phyloP scores from a whole-genome alignment of 2,888 invertebrate species.

The Aleiodes testaceus region DNA sequence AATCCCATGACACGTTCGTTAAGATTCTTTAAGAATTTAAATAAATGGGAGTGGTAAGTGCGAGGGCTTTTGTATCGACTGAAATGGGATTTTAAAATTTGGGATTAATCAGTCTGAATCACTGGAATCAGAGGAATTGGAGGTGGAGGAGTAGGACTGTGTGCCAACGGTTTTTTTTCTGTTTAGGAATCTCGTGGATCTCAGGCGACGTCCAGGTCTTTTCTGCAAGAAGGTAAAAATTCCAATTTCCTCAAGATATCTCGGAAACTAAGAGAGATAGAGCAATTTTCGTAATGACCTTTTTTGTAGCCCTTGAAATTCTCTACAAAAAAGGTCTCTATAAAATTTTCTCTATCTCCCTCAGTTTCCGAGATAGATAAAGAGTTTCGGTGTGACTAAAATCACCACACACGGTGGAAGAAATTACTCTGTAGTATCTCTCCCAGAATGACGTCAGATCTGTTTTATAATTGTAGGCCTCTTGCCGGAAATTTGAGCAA shows the following conservation, averaged over 20 bases:
- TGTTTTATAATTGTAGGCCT: slow-evolving; percentile 53
- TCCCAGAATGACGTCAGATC: slow-evolving; percentile 59
- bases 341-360: background rate
- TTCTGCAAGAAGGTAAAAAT: slow-evolving; percentile 31
- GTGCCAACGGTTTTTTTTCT: slow-evolving; percentile 1
- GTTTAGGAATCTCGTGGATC: background rate
- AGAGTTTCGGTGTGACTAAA: too few relatives aligned
- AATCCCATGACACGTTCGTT: background rate
- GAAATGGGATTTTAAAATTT: background rate
- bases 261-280: background rate
- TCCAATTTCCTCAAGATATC: too few relatives aligned
- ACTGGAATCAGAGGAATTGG: slow-evolving; percentile 33
- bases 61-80: background rate
- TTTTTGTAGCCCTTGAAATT: background rate
- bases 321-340: background rate
- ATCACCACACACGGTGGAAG: too few relatives aligned
- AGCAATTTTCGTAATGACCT: too few relatives aligned
- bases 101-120: slow-evolving; percentile 21
- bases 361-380: background rate
- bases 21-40: slow-evolving; percentile 10
- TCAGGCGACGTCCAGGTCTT: slow-evolving; percentile 44
- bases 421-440: slow-evolving; percentile 52
- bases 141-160: background rate
- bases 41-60: background rate
- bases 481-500: slow-evolving; percentile 58